phyloP scores from a whole-genome alignment of 2,113 vertebrate species.

The Apodemus sylvaticus region DNA sequence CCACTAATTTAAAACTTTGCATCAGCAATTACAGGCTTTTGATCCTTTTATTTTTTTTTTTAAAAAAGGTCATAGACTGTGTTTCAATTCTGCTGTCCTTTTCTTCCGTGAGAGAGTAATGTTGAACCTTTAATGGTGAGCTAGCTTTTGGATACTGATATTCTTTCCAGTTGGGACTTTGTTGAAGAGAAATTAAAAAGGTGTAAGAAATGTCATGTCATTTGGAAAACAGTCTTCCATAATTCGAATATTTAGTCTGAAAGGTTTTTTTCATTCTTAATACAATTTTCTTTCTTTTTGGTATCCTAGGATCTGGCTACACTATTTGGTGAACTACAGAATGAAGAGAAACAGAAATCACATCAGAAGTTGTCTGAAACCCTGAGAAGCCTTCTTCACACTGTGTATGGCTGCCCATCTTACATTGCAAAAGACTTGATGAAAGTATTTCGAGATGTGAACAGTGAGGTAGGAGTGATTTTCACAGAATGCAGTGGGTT shows the following conservation, averaged over 20 bases:
- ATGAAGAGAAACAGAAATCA: conserved; percentile 79
- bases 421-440: conserved; percentile 89
- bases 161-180: background rate
- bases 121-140: background rate
- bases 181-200: conserved; percentile 9
- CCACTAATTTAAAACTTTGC: background rate
- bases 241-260: background rate
- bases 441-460: conserved; percentile 86
- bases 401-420: conserved; percentile 88
- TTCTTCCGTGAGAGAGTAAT: background rate
- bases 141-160: background rate
- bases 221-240: conserved; percentile 12
- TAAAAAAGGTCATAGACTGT: background rate
- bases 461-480: conserved; percentile 86
- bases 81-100: background rate
- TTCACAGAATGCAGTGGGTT: background rate
- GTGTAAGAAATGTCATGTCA: background rate
- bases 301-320: conserved; percentile 86
- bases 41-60: background rate
- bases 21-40: background rate
- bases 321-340: conserved; percentile 85
- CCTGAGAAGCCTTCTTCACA: conserved; percentile 87
- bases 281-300: background rate
- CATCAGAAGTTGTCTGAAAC: conserved; percentile 84
- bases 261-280: background rate